Conservation (phyloP, 2,797 vertebrate species). For the Enteromius viviparus region DNA sequence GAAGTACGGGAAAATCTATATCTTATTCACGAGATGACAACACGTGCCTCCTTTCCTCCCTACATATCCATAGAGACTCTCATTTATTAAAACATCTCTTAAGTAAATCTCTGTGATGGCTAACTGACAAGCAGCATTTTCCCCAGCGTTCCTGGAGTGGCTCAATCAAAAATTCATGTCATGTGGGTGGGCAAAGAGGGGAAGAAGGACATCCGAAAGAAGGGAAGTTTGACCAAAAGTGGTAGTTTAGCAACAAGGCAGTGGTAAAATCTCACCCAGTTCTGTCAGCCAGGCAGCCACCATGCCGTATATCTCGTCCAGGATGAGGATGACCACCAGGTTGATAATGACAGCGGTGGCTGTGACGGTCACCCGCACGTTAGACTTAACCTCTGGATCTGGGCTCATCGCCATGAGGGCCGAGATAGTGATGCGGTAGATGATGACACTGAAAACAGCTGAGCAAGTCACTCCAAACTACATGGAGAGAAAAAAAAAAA, state of each 20-base stretch:
- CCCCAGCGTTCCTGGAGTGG: conserved; percentile 12
- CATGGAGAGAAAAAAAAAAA: conserved; percentile 24
- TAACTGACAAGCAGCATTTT: conserved; percentile 16
- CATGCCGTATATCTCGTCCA: conserved; percentile 94
- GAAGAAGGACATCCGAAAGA: background rate
- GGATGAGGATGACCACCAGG: conserved; percentile 93
- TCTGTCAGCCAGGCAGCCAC: conserved; percentile 95
- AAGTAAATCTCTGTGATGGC: conserved; percentile 38
- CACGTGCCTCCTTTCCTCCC: conserved; percentile 21
- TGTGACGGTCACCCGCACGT: conserved; percentile 88
- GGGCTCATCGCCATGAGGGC: conserved; percentile 90
- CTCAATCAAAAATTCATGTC: conserved; percentile 47
- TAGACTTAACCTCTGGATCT: conserved; percentile 84
- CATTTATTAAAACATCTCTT: conserved; percentile 54
- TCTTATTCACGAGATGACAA: conserved; percentile 53
- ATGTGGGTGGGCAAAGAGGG: background rate
- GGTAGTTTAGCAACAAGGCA: background rate
- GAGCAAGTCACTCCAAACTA: conserved; percentile 94
- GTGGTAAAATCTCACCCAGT: conserved; percentile 78
- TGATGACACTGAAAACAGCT: conserved; percentile 91
- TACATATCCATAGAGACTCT: conserved; percentile 23
- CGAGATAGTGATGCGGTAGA: conserved; percentile 90
- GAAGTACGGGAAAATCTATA: conserved; percentile 36
- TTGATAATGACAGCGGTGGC: conserved; percentile 97
- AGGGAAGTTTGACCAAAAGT: background rate